phyloP scores from a whole-genome alignment of 2,113 vertebrate species.

The Bos javanicus region DNA sequence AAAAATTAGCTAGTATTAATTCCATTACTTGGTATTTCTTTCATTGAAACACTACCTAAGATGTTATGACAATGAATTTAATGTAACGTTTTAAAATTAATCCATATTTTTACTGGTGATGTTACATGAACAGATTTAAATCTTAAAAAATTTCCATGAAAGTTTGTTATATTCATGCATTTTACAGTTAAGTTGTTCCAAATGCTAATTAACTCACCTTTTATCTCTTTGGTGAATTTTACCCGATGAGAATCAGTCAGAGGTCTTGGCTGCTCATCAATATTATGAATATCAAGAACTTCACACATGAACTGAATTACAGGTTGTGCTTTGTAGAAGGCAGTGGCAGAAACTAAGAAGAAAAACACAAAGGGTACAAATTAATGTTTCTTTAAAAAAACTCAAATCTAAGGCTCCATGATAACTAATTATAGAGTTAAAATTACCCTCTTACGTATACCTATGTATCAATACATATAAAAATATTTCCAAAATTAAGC shows the following conservation, averaged over 20 bases:
- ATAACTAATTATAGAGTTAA: constrained; percentile 14
- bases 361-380: constrained; percentile 51
- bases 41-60: constrained; percentile 28
- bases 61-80: constrained; percentile 30
- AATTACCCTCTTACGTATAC: background rate
- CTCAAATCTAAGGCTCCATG: background rate
- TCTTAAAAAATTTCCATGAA: constrained; percentile 13
- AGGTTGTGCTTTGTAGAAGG: constrained; percentile 99
- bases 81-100: constrained; percentile 29
- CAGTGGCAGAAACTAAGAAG: constrained; percentile 95
- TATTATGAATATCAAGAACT: constrained; percentile 99
- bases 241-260: constrained; percentile 99
- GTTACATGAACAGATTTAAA: constrained; percentile 36
- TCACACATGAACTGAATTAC: constrained; percentile 99
- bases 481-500: background rate
- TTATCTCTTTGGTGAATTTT: constrained; percentile 99
- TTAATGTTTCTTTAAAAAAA: constrained; percentile 42
- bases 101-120: background rate
- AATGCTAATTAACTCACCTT: constrained; percentile 85
- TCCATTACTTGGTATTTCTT: constrained; percentile 20
- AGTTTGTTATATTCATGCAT: constrained; percentile 11
- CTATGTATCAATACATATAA: background rate
- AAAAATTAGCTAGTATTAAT: constrained; percentile 15
- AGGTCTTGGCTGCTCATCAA: constrained; percentile 98
- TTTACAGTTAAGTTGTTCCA: constrained; percentile 21